Conservation (phyloP, 2,888 invertebrate species). For the Eupeodes luniger region DNA sequence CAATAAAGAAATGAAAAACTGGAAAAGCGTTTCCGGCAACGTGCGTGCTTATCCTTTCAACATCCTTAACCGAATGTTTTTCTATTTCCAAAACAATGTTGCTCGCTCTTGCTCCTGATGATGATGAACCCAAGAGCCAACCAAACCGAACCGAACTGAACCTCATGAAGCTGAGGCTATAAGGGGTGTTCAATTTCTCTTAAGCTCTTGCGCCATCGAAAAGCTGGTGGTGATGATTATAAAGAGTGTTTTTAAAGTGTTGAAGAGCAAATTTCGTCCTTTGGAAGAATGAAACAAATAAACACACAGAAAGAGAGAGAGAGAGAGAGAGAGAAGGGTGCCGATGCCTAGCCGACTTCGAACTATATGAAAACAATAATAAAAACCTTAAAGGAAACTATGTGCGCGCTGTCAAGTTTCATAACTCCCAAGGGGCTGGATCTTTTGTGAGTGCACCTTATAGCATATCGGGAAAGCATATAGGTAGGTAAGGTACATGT, state of each 20-base stretch:
- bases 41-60: slow-evolving; percentile 81
- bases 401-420: slow-evolving; percentile 49
- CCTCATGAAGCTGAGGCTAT: too few relatives aligned
- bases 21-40: slow-evolving; percentile 52
- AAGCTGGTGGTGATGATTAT: slow-evolving; percentile 34
- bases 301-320: not conserved
- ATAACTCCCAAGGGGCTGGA: slow-evolving; percentile 77
- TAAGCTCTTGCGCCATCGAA: slow-evolving; percentile 31
- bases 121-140: too few relatives aligned
- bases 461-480: slow-evolving; percentile 17
- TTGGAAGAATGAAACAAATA: not conserved
- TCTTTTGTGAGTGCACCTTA: slow-evolving; percentile 68
- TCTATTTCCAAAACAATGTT: slow-evolving; percentile 42
- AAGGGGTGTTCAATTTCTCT: slow-evolving; percentile 51
- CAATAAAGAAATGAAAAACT: not conserved
- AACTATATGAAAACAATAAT: slow-evolving; percentile 10
- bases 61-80: slow-evolving; percentile 80
- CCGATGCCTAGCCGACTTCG: not conserved
- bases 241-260: slow-evolving; percentile 30
- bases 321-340: slow-evolving; percentile 61
- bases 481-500: not conserved
- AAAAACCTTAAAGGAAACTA: slow-evolving; percentile 39
- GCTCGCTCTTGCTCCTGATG: slow-evolving; percentile 35
- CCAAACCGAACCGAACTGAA: too few relatives aligned
- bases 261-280: slow-evolving; percentile 50